Base-by-base conservation (phyloP, 1,140 invertebrate species). In the Cydia strobilella region DNA sequence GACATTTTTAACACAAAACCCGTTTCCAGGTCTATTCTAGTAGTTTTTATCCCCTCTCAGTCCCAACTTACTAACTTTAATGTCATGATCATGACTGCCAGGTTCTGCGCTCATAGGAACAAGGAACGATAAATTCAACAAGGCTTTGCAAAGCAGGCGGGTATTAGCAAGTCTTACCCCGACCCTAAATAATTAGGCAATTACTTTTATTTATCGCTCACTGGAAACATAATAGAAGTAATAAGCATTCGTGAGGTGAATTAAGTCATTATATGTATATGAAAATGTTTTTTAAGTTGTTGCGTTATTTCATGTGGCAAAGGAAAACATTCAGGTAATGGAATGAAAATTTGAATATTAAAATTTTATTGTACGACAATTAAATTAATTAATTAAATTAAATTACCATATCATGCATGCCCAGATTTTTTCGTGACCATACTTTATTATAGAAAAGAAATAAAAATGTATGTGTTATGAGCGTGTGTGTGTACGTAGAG, bases 161-260 rank as follows among this genome's bases (percentile, higher is more conserved):
- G 27, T 80, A 80, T 77, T 79, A 80, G 80, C 77, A 76, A 76
- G 78, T 27, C 79, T 72, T 18, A 76, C n/a, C 63, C 72, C 66
- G 77, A 76, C 80, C 78, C 77, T 79, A 83, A 81, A 80, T 80
- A 87, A 88, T 87, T 86, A 83, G 79, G 80, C 81, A 87, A 87
- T 90, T 88, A 88, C 80, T 82, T 86, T 86, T 82, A 76, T 88
- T 86, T 87, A 86, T 84, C 83, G 76, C 79, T 82, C 27, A 18
- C 65, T 79, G 79, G 84, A 79, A 76, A 75, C 74, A 74, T 76
- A 75, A 75, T 79, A 66, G 65, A 48, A 74, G 35, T 69, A 69
- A 69, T 69, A 74, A 75, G 73, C 66, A 59, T 54, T 76, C 74
- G 63, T 66, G 54, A 76, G 74, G 75, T 51, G 79, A 75, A 76